A percentile compares a stretch with the other conserved stretches of the same genome.
phyloP scores from a whole-genome alignment of 1,140 invertebrate genomes.

The Drosophila navojoa region DNA sequence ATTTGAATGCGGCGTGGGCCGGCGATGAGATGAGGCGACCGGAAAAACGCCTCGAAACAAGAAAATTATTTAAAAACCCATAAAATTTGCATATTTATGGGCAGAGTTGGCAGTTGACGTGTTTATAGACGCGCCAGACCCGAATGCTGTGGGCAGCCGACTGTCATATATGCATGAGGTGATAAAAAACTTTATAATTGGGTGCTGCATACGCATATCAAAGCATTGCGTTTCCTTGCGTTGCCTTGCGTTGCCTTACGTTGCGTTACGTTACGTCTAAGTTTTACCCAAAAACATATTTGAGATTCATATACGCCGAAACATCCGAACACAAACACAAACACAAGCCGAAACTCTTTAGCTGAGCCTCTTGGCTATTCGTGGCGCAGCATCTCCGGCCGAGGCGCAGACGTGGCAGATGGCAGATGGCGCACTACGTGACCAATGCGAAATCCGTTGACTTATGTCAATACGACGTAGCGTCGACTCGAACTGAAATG shows the following conservation, averaged over 20 bases:
- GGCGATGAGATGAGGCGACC: conserved; percentile 34
- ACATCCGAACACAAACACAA: conserved; percentile 31
- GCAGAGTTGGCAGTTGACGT: conserved; percentile 61
- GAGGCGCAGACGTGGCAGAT: conserved; percentile 28
- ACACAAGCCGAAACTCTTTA: conserved; percentile 6
- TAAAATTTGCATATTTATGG: conserved; percentile 78
- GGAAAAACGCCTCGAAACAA: conserved; percentile 62
- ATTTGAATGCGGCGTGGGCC: conserved; percentile 58
- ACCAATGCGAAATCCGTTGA: conserved; percentile 79
- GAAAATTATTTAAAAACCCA: conserved; percentile 77
- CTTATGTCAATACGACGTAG: conserved; percentile 78
- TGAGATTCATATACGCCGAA: conserved; percentile 57
- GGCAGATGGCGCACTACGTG: conserved; percentile 74
- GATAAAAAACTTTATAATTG: conserved; percentile 78
- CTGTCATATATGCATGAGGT: conserved; percentile 68
- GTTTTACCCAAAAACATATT: conserved; percentile 42
- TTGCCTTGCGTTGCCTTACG: background rate
- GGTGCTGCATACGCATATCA: conserved; percentile 60
- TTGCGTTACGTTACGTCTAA: conserved; percentile 28
- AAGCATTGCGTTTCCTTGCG: background rate
- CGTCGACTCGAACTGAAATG: conserved; percentile 70
- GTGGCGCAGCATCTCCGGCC: background rate
- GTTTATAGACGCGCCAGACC: conserved; percentile 53
- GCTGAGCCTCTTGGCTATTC: background rate
- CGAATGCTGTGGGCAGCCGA: conserved; percentile 46